Conservation (phyloP, 2,888 invertebrate species). For the Hydroisotoma schaefferi region DNA sequence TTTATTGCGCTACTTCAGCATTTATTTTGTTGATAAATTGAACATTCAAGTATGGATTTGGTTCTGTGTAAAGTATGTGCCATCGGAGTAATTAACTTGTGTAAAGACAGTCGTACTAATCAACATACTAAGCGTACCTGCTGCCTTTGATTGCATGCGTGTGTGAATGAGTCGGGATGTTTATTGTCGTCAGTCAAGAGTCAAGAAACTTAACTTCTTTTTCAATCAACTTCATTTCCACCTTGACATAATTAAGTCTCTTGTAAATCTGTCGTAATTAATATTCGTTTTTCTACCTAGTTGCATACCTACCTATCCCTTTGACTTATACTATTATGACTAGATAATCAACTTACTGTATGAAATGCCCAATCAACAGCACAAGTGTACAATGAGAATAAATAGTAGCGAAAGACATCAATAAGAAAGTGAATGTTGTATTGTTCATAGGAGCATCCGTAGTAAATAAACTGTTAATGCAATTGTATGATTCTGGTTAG, state of each 20-base stretch:
- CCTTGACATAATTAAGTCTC: slow-evolving; percentile 18
- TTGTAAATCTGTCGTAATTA: slow-evolving; percentile 10
- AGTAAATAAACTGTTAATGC: too few relatives aligned
- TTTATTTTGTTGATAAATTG: background rate
- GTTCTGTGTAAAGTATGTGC: slow-evolving; percentile 11
- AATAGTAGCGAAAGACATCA: too few relatives aligned
- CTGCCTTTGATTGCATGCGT: background rate
- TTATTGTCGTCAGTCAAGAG: background rate
- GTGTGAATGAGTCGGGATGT: background rate
- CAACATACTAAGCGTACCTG: too few relatives aligned
- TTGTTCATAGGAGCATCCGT: too few relatives aligned
- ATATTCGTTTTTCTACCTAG: slow-evolving; percentile 5
- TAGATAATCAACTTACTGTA: background rate
- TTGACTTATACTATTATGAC: background rate
- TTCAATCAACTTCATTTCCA: slow-evolving; percentile 3
- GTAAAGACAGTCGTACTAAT: too few relatives aligned
- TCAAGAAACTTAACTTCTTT: background rate
- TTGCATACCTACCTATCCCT: background rate
- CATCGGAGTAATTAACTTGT: slow-evolving; percentile 6
- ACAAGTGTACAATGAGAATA: too few relatives aligned
- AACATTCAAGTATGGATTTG: background rate
- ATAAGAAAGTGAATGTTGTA: too few relatives aligned
- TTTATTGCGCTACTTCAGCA: too few relatives aligned
- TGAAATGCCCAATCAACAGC: too few relatives aligned
- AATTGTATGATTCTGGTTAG: too few relatives aligned